Evolutionary conservation across 2,888 invertebrate species (phyloP).

Genomic region (Drosophila yooni): DNA sequence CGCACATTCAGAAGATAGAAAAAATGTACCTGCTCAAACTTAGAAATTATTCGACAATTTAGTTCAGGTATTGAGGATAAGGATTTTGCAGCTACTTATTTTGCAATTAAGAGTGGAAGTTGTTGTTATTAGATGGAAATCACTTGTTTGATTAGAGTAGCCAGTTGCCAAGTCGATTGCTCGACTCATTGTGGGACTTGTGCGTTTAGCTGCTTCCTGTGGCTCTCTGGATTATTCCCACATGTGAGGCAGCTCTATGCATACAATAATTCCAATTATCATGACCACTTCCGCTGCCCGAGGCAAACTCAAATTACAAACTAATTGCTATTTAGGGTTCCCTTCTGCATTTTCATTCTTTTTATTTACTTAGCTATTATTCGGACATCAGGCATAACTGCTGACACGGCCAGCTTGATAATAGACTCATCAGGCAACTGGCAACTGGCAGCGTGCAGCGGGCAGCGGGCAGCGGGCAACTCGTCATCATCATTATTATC

Average conservation of each 20-base stretch:
- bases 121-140: neutral
- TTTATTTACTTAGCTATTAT: slow-evolving; percentile 51
- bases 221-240: slow-evolving; percentile 22
- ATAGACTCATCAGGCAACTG: slow-evolving; percentile 69
- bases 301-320: slow-evolving; percentile 59
- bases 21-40: no score
- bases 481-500: slow-evolving; percentile 20
- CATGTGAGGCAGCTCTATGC: slow-evolving; percentile 1
- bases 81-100: neutral
- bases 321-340: slow-evolving; percentile 75
- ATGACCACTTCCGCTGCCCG: slow-evolving; percentile 64
- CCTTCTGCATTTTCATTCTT: neutral
- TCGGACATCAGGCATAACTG: slow-evolving; percentile 65
- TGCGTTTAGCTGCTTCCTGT: slow-evolving; percentile 40
- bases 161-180: neutral
- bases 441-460: neutral
- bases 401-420: slow-evolving; percentile 66
- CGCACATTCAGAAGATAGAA: neutral
- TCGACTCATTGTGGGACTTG: slow-evolving; percentile 7
- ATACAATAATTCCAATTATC: slow-evolving; percentile 65
- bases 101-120: neutral
- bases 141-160: neutral
- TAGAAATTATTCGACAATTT: neutral
- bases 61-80: no score
- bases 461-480: slow-evolving; percentile 12